Percentiles rank a stretch among this genome's conserved stretches.
Conservation (phyloP, 2,797 vertebrate genomes). For the Artibeus lituratus region DNA sequence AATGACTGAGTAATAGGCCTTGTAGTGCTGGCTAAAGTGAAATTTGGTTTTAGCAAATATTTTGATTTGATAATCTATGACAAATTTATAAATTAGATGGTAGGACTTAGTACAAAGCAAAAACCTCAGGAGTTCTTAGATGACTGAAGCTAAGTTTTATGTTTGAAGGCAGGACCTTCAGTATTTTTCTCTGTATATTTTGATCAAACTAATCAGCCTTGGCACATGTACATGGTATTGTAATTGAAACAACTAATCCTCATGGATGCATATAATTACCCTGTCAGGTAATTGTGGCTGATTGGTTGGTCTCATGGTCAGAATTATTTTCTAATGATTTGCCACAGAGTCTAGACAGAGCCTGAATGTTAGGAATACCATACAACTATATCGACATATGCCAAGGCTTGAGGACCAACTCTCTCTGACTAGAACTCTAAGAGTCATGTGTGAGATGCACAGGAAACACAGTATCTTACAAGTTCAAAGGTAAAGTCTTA, state of each 20-base stretch:
- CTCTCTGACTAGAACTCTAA: background rate
- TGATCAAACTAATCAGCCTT: slow-evolving; percentile 14
- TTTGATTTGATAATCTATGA: background rate
- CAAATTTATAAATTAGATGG: background rate
- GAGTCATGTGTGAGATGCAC: background rate
- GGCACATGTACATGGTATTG: background rate
- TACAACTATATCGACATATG: background rate
- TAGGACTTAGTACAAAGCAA: background rate
- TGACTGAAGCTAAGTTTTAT: background rate
- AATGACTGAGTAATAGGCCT: background rate
- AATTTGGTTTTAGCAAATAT: background rate
- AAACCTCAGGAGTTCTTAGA: background rate
- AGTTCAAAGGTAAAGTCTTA: slow-evolving; percentile 29
- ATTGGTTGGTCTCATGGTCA: background rate
- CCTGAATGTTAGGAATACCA: background rate
- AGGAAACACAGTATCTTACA: background rate
- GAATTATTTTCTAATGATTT: slow-evolving; percentile 27
- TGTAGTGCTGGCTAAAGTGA: background rate
- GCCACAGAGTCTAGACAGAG: background rate
- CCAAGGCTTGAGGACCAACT: background rate
- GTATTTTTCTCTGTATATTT: background rate
- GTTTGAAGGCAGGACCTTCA: background rate
- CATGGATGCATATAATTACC: slow-evolving; percentile 2
- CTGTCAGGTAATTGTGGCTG: slow-evolving; percentile 6
- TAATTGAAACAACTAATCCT: slow-evolving; percentile 54